These are phyloP conservation scores for Lasius fuliginosus DNA, from an alignment of 2,888 invertebrate species.

Conservation along the genomic window DNA sequence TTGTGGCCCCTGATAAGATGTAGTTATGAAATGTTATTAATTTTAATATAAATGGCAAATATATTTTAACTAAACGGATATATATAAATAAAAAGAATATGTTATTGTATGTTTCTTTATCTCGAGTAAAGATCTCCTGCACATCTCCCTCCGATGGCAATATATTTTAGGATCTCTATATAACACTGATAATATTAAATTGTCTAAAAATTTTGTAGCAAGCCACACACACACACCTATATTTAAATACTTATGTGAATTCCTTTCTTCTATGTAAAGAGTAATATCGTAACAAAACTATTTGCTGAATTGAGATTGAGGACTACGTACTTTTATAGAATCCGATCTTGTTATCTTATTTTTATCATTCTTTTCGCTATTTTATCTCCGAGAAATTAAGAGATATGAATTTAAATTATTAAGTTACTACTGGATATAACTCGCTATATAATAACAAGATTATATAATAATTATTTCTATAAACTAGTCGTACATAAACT, in stretches of 20 bases:
- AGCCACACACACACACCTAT: conserved; percentile 17
- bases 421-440: conserved; percentile 15
- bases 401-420: conserved; percentile 24
- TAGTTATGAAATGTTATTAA: conserved; percentile 47
- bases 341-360: neutral
- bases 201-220: conserved; percentile 15
- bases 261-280: neutral
- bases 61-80: conserved; percentile 13
- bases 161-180: conserved; percentile 24
- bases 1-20: conserved; percentile 66
- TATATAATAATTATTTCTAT: conserved; percentile 35
- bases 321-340: conserved; percentile 3
- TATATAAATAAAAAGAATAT: conserved; percentile 42
- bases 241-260: conserved; percentile 13
- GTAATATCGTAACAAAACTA: conserved; percentile 17
- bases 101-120: neutral
- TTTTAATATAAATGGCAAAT: conserved; percentile 46
- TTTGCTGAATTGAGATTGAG: neutral
- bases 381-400: neutral
- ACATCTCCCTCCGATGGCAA: neutral
- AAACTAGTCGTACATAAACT: conserved; percentile 34
- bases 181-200: conserved; percentile 35
- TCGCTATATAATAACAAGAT: conserved; percentile 22
- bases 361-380: conserved; percentile 18
- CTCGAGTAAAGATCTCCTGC: conserved; percentile 13